Conservation (phyloP, 2,888 invertebrate species). For the Scaptomyza cyrtandrae region DNA sequence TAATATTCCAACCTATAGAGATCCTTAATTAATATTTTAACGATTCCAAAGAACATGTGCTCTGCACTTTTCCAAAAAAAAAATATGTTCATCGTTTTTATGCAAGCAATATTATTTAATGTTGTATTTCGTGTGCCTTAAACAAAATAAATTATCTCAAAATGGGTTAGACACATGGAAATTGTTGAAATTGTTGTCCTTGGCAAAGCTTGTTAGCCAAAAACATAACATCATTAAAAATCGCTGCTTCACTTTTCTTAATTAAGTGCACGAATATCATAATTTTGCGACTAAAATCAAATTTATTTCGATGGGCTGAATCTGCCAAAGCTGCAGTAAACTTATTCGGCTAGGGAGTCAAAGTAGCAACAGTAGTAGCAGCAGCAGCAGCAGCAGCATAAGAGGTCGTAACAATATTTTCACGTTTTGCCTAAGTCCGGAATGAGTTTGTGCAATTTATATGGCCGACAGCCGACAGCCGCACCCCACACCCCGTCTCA, state of each 20-base stretch:
- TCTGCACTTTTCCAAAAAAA: not conserved
- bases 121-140: not conserved
- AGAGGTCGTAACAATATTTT: constrained; percentile 82
- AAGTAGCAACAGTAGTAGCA: constrained; percentile 17
- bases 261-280: constrained; percentile 66
- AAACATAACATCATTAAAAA: constrained; percentile 71
- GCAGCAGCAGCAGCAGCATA: constrained; percentile 25
- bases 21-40: not conserved
- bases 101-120: not conserved
- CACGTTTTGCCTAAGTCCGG: constrained; percentile 80
- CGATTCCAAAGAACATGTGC: not conserved
- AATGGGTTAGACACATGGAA: constrained; percentile 8
- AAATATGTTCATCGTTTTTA: not conserved
- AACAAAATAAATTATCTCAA: not conserved
- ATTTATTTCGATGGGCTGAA: constrained; percentile 68
- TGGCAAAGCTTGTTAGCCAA: constrained; percentile 28
- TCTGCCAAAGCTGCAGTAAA: constrained; percentile 30
- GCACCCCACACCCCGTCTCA: too few relatives aligned
- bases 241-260: constrained; percentile 70
- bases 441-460: constrained; percentile 77
- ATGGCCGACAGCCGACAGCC: too few relatives aligned
- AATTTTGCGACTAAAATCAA: constrained; percentile 74
- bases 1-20: too few relatives aligned
- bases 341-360: not conserved
- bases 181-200: not conserved